Base-by-base conservation (phyloP, 2,113 vertebrate genomes). In the Scalopus aquaticus region DNA sequence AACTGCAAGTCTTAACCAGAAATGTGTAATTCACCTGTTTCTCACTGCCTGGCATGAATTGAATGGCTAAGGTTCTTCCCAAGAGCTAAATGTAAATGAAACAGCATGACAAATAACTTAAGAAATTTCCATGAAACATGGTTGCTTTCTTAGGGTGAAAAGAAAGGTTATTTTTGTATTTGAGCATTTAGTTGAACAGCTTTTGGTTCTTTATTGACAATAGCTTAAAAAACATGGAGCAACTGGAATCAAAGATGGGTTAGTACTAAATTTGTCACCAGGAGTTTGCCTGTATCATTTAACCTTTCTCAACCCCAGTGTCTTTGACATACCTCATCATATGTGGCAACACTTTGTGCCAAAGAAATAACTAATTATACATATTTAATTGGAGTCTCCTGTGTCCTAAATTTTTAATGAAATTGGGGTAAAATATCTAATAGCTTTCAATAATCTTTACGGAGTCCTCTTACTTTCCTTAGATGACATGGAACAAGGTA, bases 351-450 rank as follows among this genome's bases (percentile, higher is more conserved):
- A 73, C 22, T 62, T 77, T 69, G 20, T 35, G 3, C 28, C 22
- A 37, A 37, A 64, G 44, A 72, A 95, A 82, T 62, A 91, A n/a
- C 32, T 81, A 22, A 10, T 73, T 72, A 42, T 51, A 64, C 0
- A 26, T 22, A n/a, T 76, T 87, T 70, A 67, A 85, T 37, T 70
- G 24, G 26, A 82, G 19, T 35, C 24, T 89, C 46, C 9, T 90
- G 30, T 26, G 32, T 70, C 39, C 13, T 83, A 78, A 79, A 5
- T 72, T 94, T 95, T 87, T 90, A 94, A 78, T 81, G 44, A 90
- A 88, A 81, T 80, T 49, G 69, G 32, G 42, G 92, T 79, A 67
- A 84, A 88, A 28, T 72, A 81, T 19, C 35, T 46, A 80, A 42
- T 32, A 80, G 39, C 28, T 67, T 70, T 79, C n/a, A 90, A 46